A percentile compares a stretch with the other conserved stretches of the same genome.
Evolutionary conservation across 2,888 invertebrate genomes (phyloP).

Genomic region (Glaucopsyche alexis): DNA sequence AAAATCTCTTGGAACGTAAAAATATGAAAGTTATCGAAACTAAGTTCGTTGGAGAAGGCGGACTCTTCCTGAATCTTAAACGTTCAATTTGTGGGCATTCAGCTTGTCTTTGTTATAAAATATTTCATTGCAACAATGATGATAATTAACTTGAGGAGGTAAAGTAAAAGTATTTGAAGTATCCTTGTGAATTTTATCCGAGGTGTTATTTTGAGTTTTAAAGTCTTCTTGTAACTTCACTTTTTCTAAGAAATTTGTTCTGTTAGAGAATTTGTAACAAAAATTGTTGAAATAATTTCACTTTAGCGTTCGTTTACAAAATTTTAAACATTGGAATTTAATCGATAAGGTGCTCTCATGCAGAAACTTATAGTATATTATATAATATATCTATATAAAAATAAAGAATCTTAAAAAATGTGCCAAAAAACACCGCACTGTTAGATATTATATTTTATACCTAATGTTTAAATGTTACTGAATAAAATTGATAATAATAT

Average conservation of each 20-base stretch:
- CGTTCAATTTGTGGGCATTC: constrained; percentile 15
- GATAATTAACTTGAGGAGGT: constrained; percentile 1
- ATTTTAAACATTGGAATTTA: no score
- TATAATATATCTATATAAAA: no score
- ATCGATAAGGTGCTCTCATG: no score
- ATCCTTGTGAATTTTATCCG: constrained; percentile 14
- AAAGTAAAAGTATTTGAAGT: constrained; percentile 29
- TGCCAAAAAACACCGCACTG: no score
- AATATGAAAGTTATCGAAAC: constrained; percentile 36
- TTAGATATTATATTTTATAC: no score
- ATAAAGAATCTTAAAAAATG: no score
- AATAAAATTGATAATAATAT: no score
- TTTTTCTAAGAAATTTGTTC: background rate
- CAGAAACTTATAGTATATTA: no score
- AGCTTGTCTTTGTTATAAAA: constrained; percentile 21
- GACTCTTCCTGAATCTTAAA: constrained; percentile 19
- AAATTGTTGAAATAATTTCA: background rate
- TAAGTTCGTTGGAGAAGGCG: constrained; percentile 34
- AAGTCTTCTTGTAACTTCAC: no score
- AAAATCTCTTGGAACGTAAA: constrained; percentile 43
- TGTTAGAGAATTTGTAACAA: no score
- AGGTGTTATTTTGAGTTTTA: background rate
- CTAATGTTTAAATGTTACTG: no score
- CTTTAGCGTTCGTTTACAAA: no score
- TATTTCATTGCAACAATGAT: constrained; percentile 1